Evolutionary conservation across 2,113 vertebrate genomes (phyloP).

Genomic region (Turdus rufiventris): DNA sequence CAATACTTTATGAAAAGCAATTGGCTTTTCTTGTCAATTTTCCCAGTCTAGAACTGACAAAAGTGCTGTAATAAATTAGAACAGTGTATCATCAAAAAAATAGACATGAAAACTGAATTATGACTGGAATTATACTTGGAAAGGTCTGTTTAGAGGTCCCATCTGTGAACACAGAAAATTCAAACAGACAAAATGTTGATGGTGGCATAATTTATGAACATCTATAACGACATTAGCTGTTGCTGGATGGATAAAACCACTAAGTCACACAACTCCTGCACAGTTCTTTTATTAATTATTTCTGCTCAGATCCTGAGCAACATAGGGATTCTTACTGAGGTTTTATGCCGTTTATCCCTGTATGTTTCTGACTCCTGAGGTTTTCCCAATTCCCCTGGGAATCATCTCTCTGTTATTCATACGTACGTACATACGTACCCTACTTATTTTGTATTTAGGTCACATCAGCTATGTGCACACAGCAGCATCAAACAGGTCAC

Average conservation of each 20-base stretch:
- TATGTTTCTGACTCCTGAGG: neutral
- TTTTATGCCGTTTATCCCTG: neutral
- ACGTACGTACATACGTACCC: neutral
- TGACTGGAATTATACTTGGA: neutral
- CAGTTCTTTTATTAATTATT: neutral
- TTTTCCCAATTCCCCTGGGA: neutral
- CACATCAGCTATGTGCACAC: neutral
- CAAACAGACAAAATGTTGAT: neutral
- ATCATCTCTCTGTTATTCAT: neutral
- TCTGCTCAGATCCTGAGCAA: neutral
- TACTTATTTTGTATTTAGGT: conserved; percentile 49
- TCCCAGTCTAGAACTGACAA: neutral
- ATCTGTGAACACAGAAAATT: neutral
- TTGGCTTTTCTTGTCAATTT: neutral
- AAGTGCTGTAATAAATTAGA: neutral
- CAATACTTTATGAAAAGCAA: neutral
- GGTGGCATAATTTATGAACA: neutral
- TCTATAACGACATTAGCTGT: neutral
- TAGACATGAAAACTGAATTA: neutral
- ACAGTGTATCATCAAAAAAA: neutral
- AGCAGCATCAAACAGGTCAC: conserved; percentile 37
- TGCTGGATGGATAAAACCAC: neutral
- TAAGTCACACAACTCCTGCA: neutral
- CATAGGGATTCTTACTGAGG: neutral
- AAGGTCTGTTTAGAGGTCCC: neutral